A percentile compares a stretch with the other conserved stretches of the same genome.
Conservation (phyloP, 2,888 invertebrate species). For the Heliconius sara region DNA sequence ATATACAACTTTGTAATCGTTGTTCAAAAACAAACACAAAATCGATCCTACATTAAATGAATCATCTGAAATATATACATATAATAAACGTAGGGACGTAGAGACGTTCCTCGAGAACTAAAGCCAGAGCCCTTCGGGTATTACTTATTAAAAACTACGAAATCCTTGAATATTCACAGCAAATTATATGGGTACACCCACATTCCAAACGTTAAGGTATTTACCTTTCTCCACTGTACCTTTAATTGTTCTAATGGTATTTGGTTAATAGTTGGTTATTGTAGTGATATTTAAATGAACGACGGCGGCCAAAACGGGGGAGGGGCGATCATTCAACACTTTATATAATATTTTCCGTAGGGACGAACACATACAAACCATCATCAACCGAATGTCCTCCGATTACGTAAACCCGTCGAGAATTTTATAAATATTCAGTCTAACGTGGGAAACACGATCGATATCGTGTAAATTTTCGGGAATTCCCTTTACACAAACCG, state of each 20-base stretch:
- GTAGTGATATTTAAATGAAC: conserved; percentile 11
- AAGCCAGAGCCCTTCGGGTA: neutral
- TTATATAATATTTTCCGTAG: conserved; percentile 61
- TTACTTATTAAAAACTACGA: conserved; percentile 8
- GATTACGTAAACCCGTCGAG: conserved; percentile 75
- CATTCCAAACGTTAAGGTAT: conserved; percentile 9
- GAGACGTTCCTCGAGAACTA: neutral
- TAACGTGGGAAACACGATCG: conserved; percentile 60
- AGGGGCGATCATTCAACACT: conserved; percentile 46
- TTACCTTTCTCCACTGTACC: neutral
- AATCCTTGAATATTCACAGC: conserved; percentile 10
- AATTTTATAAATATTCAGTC: conserved; percentile 70
- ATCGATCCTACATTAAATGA: neutral
- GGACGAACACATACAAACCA: conserved; percentile 58
- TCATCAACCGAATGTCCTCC: conserved; percentile 67
- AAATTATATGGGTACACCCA: conserved; percentile 26
- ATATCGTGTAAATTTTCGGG: conserved; percentile 66
- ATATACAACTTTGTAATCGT: neutral
- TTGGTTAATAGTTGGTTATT: conserved; percentile 6
- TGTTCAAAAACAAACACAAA: neutral
- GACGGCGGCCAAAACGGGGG: conserved; percentile 14
- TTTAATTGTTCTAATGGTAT: conserved; percentile 27
- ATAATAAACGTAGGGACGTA: neutral
- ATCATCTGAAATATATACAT: neutral
- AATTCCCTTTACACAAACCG: neutral